phyloP scores from a whole-genome alignment of 2,888 invertebrate species.

The Neoaliturus tenellus region DNA sequence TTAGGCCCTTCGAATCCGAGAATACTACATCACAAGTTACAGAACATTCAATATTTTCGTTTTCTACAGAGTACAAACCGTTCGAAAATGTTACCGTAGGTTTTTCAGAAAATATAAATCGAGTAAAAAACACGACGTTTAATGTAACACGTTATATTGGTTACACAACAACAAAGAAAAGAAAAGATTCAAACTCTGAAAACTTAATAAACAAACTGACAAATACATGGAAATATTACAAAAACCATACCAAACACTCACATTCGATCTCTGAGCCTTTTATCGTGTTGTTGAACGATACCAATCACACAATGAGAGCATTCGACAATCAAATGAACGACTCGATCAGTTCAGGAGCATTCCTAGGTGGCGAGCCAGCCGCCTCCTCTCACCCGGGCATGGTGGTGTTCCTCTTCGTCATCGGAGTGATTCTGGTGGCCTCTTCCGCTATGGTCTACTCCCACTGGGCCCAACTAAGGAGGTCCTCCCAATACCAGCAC shows the following conservation, averaged over 20 bases:
- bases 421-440: conserved; percentile 29
- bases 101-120: background rate
- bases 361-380: background rate
- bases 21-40: background rate
- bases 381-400: conserved; percentile 43
- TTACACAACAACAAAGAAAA: background rate
- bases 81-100: background rate
- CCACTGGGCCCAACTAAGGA: conserved; percentile 31
- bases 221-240: conserved; percentile 16
- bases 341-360: conserved; percentile 24
- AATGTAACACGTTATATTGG: background rate
- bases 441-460: conserved; percentile 39
- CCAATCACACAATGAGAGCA: background rate
- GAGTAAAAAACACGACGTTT: background rate
- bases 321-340: conserved; percentile 36
- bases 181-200: background rate
- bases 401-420: conserved; percentile 37
- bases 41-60: background rate
- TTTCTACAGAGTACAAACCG: background rate
- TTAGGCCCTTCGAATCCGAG: background rate
- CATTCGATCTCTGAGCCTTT: background rate
- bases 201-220: background rate
- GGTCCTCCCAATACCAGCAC: conserved; percentile 12
- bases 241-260: background rate
- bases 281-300: background rate